Conservation (phyloP, 2,797 vertebrate species). For the Chiroxiphia lanceolata region DNA sequence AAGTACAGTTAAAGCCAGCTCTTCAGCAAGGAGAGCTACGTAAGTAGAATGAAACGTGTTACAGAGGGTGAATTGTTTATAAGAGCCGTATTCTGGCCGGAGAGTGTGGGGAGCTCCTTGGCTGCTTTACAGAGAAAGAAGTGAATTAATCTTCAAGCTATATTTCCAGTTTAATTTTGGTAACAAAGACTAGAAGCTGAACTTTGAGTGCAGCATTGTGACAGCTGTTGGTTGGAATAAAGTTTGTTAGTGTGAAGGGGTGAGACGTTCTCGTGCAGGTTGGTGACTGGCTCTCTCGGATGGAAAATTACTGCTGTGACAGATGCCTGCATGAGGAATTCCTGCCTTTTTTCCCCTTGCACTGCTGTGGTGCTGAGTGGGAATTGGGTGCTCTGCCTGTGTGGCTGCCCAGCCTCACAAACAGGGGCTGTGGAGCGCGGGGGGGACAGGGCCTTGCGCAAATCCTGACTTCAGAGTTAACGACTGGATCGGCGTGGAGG, state of each 20-base stretch:
- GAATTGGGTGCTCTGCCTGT: not conserved
- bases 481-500: not conserved
- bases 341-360: not conserved
- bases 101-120: not conserved
- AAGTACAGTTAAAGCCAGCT: not conserved
- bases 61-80: not conserved
- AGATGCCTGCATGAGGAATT: not conserved
- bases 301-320: not conserved
- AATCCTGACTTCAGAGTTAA: too few species aligned
- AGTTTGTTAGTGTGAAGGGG: not conserved
- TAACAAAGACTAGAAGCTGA: not conserved
- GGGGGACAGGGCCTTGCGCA: accelerated
- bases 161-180: not conserved
- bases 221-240: not conserved
- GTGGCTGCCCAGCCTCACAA: not conserved
- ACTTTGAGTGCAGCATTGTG: not conserved
- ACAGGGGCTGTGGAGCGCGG: not conserved
- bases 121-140: not conserved
- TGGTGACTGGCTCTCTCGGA: not conserved
- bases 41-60: not conserved
- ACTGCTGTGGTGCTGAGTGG: not conserved
- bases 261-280: not conserved
- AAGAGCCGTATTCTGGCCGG: not conserved
- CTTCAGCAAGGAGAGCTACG: not conserved
- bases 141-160: not conserved